A percentile compares a stretch with the other conserved stretches of the same genome.
Evolutionary conservation across 2,797 vertebrate genomes (phyloP).

Genomic region (Falco cherrug): DNA sequence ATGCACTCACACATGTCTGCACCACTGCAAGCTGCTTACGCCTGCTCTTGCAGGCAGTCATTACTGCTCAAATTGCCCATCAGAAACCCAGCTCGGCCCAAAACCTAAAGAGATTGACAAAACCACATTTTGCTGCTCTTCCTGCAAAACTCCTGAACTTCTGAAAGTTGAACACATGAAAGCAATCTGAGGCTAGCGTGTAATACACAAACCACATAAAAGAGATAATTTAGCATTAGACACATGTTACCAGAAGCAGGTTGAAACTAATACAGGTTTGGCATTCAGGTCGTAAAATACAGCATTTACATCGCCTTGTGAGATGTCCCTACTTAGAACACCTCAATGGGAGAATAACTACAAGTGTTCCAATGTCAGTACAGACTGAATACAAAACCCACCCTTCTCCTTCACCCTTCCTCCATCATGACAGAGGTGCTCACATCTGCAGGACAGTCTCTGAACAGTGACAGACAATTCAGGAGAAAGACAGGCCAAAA

Average conservation of each 20-base stretch:
- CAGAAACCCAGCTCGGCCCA: slow-evolving; percentile 15
- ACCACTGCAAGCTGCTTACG: not conserved
- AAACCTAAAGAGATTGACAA: slow-evolving; percentile 35
- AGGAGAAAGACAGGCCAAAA: not conserved
- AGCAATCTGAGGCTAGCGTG: slow-evolving; percentile 6
- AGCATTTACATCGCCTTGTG: not conserved
- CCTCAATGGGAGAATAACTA: not conserved
- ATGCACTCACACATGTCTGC: not conserved
- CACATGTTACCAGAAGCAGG: slow-evolving; percentile 32
- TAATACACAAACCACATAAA: slow-evolving; percentile 63
- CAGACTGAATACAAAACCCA: not conserved
- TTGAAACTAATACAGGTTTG: slow-evolving; percentile 55
- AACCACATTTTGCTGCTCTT: slow-evolving; percentile 12
- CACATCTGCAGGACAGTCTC: not conserved
- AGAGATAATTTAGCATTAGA: slow-evolving; percentile 38
- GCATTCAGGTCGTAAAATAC: slow-evolving; percentile 33
- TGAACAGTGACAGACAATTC: not conserved
- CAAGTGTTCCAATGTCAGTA: not conserved
- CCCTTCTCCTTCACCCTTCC: not conserved
- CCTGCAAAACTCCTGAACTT: slow-evolving; percentile 55
- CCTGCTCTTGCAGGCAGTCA: slow-evolving; percentile 13
- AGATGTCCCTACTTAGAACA: not conserved
- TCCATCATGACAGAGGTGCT: not conserved
- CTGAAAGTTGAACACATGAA: slow-evolving; percentile 48
- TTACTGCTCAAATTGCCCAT: not conserved